Conservation (phyloP, 1,140 invertebrate genomes). For the Cydia pomonella region DNA sequence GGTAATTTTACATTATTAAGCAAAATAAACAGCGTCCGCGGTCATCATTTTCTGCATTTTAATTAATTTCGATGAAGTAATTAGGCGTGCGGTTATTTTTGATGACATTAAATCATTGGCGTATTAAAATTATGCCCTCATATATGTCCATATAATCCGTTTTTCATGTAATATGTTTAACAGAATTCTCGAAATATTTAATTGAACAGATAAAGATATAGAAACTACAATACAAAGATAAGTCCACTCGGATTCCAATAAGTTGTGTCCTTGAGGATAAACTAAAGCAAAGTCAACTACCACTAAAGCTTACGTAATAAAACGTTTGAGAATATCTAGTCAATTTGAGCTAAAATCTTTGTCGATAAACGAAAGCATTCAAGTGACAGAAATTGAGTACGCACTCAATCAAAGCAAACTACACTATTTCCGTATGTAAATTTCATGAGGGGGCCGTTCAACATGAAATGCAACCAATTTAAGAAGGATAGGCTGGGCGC, state of each 20-base stretch:
- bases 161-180: neutral
- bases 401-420: constrained; percentile 31
- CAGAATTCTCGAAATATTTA: no score
- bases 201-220: no score
- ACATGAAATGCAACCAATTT: neutral
- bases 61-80: neutral
- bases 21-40: constrained; percentile 6
- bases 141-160: neutral
- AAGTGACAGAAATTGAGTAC: constrained; percentile 21
- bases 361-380: constrained; percentile 4
- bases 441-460: neutral
- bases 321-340: no score
- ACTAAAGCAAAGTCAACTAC: no score
- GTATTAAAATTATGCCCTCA: neutral
- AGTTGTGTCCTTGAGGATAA: no score
- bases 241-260: no score
- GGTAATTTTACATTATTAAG: neutral
- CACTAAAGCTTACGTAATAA: no score
- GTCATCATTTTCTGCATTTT: neutral
- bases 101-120: neutral
- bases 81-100: neutral
- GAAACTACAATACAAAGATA: no score
- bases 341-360: neutral
- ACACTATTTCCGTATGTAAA: constrained; percentile 30
- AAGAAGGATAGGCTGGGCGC: neutral